phyloP scores from a whole-genome alignment of 2,113 vertebrate genomes.

The Castor canadensis region DNA sequence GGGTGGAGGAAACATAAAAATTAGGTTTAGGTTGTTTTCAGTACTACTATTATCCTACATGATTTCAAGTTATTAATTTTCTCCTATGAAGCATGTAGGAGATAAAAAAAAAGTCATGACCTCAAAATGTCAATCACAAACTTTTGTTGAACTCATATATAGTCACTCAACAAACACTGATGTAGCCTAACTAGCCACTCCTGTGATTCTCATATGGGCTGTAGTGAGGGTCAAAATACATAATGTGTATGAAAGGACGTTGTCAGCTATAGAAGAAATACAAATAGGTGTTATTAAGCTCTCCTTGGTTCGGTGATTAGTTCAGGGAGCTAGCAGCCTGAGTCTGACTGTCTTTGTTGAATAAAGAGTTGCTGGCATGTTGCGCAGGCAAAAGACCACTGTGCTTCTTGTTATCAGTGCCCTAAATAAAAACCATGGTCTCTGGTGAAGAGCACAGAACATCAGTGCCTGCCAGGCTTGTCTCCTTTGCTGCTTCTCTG shows the following conservation, averaged over 20 bases:
- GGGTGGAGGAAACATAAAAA: neutral
- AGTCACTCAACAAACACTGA: neutral
- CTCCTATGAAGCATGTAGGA: neutral
- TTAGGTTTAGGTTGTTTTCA: neutral
- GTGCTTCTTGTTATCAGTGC: neutral
- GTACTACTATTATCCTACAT: neutral
- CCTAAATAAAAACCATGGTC: conserved; percentile 5
- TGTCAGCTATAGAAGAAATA: neutral
- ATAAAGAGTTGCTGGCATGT: neutral
- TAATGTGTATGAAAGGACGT: neutral
- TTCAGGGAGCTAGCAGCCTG: conserved; percentile 1
- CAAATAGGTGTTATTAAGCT: neutral
- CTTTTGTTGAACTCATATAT: neutral
- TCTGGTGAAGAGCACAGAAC: neutral
- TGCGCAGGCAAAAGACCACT: neutral
- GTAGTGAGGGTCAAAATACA: neutral
- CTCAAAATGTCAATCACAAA: neutral
- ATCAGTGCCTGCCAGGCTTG: neutral
- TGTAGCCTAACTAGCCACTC: neutral
- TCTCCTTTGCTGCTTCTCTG: neutral
- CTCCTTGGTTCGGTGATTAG: neutral
- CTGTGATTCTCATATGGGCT: neutral
- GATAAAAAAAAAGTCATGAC: neutral
- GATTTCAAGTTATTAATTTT: neutral
- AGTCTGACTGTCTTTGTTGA: neutral